phyloP scores from a whole-genome alignment of 2,797 vertebrate species.

The Passerculus sandwichensis region DNA sequence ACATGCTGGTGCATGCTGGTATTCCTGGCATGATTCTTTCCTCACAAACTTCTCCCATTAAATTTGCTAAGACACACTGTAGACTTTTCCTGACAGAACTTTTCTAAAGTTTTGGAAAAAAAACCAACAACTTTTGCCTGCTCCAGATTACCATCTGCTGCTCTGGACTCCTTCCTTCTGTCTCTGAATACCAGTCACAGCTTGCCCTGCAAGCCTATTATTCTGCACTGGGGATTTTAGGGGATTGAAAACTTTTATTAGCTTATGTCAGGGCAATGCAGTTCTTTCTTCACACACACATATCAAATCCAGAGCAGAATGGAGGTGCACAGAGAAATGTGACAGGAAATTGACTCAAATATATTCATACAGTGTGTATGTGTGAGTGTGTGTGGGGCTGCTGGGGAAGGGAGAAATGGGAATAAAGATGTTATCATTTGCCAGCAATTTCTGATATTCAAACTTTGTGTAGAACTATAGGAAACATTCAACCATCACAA shows the following conservation, averaged over 20 bases:
- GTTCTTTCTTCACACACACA: background rate
- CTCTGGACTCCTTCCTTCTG: constrained; percentile 27
- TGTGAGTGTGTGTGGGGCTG: accelerated
- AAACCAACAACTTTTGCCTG: background rate
- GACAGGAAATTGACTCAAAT: background rate
- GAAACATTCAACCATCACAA: background rate
- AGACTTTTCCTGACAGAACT: background rate
- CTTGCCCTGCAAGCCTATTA: constrained; percentile 16
- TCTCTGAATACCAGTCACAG: constrained; percentile 10
- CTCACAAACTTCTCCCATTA: background rate
- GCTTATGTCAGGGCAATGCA: background rate
- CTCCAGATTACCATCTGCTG: constrained; percentile 17
- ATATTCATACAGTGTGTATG: background rate
- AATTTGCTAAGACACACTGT: background rate
- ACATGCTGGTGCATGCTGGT: background rate
- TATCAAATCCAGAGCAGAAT: background rate
- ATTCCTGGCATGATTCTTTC: background rate
- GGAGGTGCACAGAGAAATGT: background rate
- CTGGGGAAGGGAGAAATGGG: background rate
- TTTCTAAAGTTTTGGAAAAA: background rate
- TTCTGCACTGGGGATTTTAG: background rate
- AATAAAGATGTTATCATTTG: background rate
- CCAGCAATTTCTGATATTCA: background rate
- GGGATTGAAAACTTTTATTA: background rate
- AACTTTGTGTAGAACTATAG: background rate